Evolutionary conservation across 2,113 vertebrate genomes (phyloP).

Genomic region (Miniopterus natalensis): DNA sequence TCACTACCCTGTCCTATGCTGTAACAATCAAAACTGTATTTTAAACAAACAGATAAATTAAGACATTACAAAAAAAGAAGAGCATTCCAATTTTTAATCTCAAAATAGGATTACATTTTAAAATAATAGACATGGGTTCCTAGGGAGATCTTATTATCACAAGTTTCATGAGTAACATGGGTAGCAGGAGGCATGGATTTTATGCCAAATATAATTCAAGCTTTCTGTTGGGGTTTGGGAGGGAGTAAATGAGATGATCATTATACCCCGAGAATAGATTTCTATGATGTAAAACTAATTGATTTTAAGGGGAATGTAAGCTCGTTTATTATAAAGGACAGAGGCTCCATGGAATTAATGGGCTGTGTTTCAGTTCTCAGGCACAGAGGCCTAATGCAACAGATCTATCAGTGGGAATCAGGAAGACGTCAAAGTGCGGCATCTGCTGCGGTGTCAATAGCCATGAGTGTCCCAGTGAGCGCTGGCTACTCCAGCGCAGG

Average conservation of each 20-base stretch:
- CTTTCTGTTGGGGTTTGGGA: background rate
- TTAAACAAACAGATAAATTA: background rate
- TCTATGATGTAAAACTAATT: conserved; percentile 40
- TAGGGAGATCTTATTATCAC: background rate
- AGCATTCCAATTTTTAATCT: background rate
- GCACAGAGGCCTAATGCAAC: background rate
- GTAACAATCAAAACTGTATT: background rate
- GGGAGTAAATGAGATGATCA: background rate
- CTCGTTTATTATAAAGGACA: background rate
- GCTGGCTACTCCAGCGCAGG: background rate
- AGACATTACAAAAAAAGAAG: background rate
- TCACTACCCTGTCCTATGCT: background rate
- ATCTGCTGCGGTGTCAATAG: background rate
- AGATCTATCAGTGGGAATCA: background rate
- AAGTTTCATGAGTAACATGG: background rate
- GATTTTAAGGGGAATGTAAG: conserved; percentile 38
- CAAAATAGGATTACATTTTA: background rate
- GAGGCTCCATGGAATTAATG: background rate
- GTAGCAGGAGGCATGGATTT: background rate
- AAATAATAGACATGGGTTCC: background rate
- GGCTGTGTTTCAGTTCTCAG: background rate
- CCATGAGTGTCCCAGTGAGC: accelerated
- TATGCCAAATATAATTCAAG: background rate
- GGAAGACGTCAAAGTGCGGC: background rate
- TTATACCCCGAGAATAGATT: background rate